Base-by-base conservation (phyloP, 2,113 vertebrate species). In the Scomber colias region DNA sequence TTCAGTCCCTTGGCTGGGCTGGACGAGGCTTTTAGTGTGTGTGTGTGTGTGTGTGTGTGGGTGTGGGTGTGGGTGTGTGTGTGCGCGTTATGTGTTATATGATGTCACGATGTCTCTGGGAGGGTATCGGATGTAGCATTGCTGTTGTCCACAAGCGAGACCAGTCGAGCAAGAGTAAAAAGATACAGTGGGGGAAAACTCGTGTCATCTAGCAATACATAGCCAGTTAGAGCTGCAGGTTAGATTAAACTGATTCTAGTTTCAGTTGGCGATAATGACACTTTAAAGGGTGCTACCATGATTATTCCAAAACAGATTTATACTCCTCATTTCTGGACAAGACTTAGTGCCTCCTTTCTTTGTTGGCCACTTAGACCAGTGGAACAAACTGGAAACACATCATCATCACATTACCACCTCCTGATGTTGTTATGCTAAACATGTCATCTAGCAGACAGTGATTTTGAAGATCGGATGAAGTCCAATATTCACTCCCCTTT, bases 111-210 rank as follows among this genome's bases (percentile, higher is more conserved):
- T 24, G 48, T 64, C 62, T 68, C 75, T 21, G n/a, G n/a, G 21
- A 24, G 12, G 21, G 44, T 51, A 54, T 81, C 45, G 17, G 44
- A 68, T 21, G 11, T 51, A 81, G 68, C 21, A 48, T 46, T 6
- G 1, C n/a, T 31, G 16, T 51, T 66, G 60, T 73, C 19, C 48
- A 27, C n/a, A 9, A 54, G 71, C 56, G 2, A 72, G 31, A 76
- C 48, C 59, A 65, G 51, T 46, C 5, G 21, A 1, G 0, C 5
- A 8, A n/a, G 66, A 53, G 67, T 57, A 53, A 21, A 60, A 77
- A 12, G 53, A 53, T 27, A 50, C 60, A 53, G 48, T 31, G 1
- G 1, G 27, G 40, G 45, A 4, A 27, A 74, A 49, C 5, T 61
- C 16, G 12, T 51, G 30, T 9, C 49, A 12, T 21, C 56, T 21